Evolutionary conservation across 2,113 vertebrate genomes (phyloP), one percentile per base, ranked within the genome.

Genomic region (Alosa alosa): DNA sequence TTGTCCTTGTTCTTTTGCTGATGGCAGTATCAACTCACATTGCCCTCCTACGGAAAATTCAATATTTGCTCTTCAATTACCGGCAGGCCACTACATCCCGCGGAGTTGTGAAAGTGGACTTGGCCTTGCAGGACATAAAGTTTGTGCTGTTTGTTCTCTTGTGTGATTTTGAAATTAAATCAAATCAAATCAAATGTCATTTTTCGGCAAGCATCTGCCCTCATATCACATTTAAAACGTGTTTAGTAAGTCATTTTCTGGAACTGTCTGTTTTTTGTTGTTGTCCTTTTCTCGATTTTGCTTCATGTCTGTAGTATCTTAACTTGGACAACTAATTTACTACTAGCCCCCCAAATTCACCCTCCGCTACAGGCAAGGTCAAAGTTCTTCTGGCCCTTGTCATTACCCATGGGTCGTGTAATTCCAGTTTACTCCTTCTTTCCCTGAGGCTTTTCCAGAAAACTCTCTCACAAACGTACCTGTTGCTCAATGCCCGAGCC

Each of bases 41-140:
- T 52, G 41, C 81, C 50, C 52, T 83, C 87, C 87, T n/a, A 4
- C 84, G 89, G 91, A 93, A 94, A 93, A 88, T 87, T 87, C 88
- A 93, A 94, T 94, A 95, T 95, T 95, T 93, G 82, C 91, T 90
- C 87, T 91, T 36, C 85, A 84, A 55, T 90, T 82, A 88, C 81
- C n/a, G 52, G 83, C 81, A 46, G 86, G 82, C n/a, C 68, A 41
- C 83, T 72, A 41, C 4, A 1, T 57, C 50, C 60, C 31, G 4
- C 81, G 45, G 60, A 55, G 82, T 85, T 84, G 49, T 82, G 85
- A 89, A 88, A 90, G 60, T 83, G 81, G 84, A 78, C 85, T 85
- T 89, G 86, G 86, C 86, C 49, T 44, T 52, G 1, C 15, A 31
- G 4, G 31, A 39, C 81, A 87, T 83, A 1, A 78, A 44, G 81